Conservation (phyloP, 2,888 invertebrate genomes). For the Agrotis exclamationis region DNA sequence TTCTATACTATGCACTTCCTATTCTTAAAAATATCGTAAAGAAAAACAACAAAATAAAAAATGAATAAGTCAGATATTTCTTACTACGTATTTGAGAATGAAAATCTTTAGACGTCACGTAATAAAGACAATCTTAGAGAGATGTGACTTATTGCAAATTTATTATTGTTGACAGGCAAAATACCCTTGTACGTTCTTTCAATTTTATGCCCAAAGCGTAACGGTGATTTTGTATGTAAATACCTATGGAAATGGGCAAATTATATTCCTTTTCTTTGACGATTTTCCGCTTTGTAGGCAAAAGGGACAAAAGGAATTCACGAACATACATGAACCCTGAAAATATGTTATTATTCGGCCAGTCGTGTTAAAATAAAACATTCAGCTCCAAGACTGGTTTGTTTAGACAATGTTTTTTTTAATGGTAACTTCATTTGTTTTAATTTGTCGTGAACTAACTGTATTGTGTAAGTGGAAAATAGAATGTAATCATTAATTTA, state of each 20-base stretch:
- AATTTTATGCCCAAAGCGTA: constrained; percentile 32
- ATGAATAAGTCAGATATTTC: neutral
- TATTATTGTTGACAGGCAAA: constrained; percentile 24
- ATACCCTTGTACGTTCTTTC: constrained; percentile 9
- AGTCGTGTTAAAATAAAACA: neutral
- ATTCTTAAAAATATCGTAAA: neutral
- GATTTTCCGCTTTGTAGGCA: constrained; percentile 21
- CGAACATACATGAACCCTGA: neutral
- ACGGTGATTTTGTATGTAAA: constrained; percentile 45
- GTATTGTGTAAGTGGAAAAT: neutral
- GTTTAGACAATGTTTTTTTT: too few species aligned
- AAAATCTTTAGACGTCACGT: constrained; percentile 2
- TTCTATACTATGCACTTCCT: neutral
- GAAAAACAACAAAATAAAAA: neutral
- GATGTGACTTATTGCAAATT: constrained; percentile 36
- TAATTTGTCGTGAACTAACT: constrained; percentile 6
- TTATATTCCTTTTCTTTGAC: constrained; percentile 20
- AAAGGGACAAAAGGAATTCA: constrained; percentile 1
- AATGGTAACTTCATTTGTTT: constrained; percentile 12
- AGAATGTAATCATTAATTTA: neutral
- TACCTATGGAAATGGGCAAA: constrained; percentile 25
- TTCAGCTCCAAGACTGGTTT: neutral
- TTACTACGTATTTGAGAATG: neutral
- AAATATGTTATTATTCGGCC: neutral
- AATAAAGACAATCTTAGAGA: constrained; percentile 31